Evolutionary conservation across 2,797 vertebrate species (phyloP), one percentile per base, ranked within the genome.

Genomic region (Tapera naevia): DNA sequence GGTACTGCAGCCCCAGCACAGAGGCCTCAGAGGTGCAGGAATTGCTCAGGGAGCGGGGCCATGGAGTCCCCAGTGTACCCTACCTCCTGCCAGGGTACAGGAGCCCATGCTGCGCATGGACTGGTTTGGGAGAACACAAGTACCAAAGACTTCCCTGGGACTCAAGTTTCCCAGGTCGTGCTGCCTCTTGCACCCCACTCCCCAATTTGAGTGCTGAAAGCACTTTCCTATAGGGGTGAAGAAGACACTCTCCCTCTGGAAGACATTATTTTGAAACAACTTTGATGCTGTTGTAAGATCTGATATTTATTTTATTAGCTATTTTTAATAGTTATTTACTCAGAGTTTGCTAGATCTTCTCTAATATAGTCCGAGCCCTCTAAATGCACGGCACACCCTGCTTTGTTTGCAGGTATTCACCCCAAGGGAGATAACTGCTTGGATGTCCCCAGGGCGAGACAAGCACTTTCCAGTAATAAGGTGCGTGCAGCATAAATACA

Each of bases 391-490:
- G 27, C 41, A 7, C 19, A 33, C 33, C 71, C 64, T 70, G 28
- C 39, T 64, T 17, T n/a, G 6, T 4, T 9, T 46, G 19, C 18
- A 14, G 0, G 0, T 33, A 21, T 22, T 65, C 35, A 35, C 22
- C 4, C 18, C 0, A 1, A n/a, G 0, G 13, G 18, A 25, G 9
- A 51, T 3, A 32, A 28, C n/a, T 13, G 3, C 54, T 81, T 28
- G 54, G 25, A 12, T 14, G 16, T 67, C 71, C 43, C 43, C 54
- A 30, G 32, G 56, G 33, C 0, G 15, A 45, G 19, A 39, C 41
- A 51, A 28, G 28, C 53, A 16, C 41, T 45, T 76, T 65, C 35
- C 1, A 2, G 28, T 27, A 32, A 57, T 53, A 22, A 43, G 23
- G 18, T 61, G 27, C 15, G 18, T 2, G 16, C 11, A 41, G 37